phyloP scores from a whole-genome alignment of 1,140 invertebrate genomes.

The Rhagoletis zephyria region DNA sequence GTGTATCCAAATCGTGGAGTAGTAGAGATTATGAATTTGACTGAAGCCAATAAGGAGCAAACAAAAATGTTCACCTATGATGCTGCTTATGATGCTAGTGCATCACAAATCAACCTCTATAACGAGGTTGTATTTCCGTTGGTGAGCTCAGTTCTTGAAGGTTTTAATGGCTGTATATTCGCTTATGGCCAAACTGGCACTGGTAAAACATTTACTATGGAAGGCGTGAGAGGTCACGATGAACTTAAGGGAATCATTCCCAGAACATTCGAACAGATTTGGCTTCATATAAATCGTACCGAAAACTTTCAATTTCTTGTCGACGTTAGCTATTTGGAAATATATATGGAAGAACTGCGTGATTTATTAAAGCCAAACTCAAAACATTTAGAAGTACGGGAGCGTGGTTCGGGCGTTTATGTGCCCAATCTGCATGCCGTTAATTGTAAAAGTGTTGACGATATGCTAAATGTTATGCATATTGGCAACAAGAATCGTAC shows the following conservation, averaged over 20 bases:
- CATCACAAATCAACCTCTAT: conserved; percentile 93
- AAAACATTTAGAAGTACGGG: conserved; percentile 82
- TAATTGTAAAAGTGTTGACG: conserved; percentile 91
- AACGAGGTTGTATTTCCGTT: conserved; percentile 92
- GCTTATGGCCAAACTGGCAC: conserved; percentile 97
- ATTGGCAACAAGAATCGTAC: conserved; percentile 91
- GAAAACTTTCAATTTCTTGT: conserved; percentile 93
- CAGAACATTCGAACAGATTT: conserved; percentile 95
- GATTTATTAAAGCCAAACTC: conserved; percentile 92
- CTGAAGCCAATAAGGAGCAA: conserved; percentile 73
- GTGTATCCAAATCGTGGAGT: conserved; percentile 79
- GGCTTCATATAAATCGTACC: conserved; percentile 89
- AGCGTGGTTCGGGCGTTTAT: conserved; percentile 87
- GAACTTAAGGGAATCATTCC: conserved; percentile 91
- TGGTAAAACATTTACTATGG: conserved; percentile 96
- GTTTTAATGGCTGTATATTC: conserved; percentile 97
- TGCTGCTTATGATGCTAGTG: conserved; percentile 89
- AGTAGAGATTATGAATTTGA: conserved; percentile 80
- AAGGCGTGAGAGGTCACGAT: conserved; percentile 79
- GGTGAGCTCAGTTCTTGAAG: conserved; percentile 95
- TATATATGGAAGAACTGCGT: conserved; percentile 93
- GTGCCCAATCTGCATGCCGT: conserved; percentile 93
- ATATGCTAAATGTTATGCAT: conserved; percentile 91
- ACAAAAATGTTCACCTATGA: conserved; percentile 88
- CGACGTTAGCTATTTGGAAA: conserved; percentile 92